Evolutionary conservation across 2,888 invertebrate species (phyloP), one percentile per base, ranked within the genome.

Genomic region (Agrochola lota): DNA sequence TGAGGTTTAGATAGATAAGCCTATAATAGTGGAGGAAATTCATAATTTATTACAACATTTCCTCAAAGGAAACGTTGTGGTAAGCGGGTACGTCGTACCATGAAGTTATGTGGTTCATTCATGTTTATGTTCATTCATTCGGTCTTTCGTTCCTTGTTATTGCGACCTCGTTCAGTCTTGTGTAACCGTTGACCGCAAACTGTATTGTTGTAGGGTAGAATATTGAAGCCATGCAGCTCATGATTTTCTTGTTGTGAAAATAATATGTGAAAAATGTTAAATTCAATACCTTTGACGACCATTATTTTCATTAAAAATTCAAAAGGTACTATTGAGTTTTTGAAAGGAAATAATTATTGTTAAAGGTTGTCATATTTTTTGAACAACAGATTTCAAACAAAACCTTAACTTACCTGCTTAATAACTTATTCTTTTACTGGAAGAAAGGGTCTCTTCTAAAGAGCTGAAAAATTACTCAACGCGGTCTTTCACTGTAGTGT

Each of bases 21-120:
- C 55, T 84, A 78, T 84, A 78, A 87, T 69, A 52, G 43, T 23
- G 20, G 62, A 72, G 81, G 87, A 85, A 85, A 81, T 87, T 87
- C 64, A 64, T 77, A 74, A 80, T 74, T 86, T 86, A 85, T 85
- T 81, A 77, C 77, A 40, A 69, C 77, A 77, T 85, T 88, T 87
- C 84, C 89, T 86, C 43, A 1, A 23, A 83, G 89, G 81, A 88
- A 88, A 80, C 68, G 46, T 62, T 88, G 87, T 40, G 81, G 87
- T 83, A 73, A 87, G 80, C 66, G 66, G 30, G 74, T 70, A 73
- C 62, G 43, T 20, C 52, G 52, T 66, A 62, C 71, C 69, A 71
- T 68, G 40, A 62, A 69, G 74, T 78, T 57, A 77, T 76, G 84
- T 80, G 30, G 71, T 81, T 76, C 82, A 84, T 88, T 87, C 86